Evolutionary conservation across 2,797 vertebrate species (phyloP).

Genomic region (Tachyglossus aculeatus): DNA sequence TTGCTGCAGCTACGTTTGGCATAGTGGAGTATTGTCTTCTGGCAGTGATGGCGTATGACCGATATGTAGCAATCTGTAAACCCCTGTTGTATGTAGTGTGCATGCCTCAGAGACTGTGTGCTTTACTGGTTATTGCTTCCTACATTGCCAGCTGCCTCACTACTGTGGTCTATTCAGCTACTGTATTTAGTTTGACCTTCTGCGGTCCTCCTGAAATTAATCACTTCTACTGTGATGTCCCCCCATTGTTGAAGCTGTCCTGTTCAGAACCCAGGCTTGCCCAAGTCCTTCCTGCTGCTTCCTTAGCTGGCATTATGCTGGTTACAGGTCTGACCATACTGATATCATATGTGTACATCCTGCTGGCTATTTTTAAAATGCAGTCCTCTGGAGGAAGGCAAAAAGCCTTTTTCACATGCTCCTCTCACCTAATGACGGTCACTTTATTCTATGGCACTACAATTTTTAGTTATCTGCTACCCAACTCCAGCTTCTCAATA

Average conservation of each 20-base stretch:
- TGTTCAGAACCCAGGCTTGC: slow-evolving; percentile 30
- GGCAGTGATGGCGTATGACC: slow-evolving; percentile 29
- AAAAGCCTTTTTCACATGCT: slow-evolving; percentile 9
- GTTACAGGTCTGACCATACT: slow-evolving; percentile 21
- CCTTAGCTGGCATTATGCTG: not conserved
- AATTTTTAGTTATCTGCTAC: slow-evolving; percentile 6
- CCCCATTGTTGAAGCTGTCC: slow-evolving; percentile 34
- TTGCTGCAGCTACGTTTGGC: slow-evolving; percentile 36
- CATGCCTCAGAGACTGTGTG: slow-evolving; percentile 10
- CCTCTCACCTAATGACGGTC: slow-evolving; percentile 3
- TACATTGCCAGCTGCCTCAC: slow-evolving; percentile 17
- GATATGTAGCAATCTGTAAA: not conserved
- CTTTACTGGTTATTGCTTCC: not conserved
- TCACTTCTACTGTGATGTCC: slow-evolving; percentile 48
- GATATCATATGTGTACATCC: slow-evolving; percentile 5
- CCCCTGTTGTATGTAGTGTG: slow-evolving; percentile 3
- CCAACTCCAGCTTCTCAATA: slow-evolving; percentile 46
- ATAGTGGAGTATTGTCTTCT: slow-evolving; percentile 30
- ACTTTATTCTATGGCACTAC: not conserved
- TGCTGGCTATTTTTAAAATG: not conserved
- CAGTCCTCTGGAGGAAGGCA: not conserved
- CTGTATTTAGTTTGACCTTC: slow-evolving; percentile 6
- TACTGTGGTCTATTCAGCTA: not conserved
- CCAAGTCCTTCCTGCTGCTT: not conserved
- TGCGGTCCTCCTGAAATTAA: slow-evolving; percentile 25